Conservation (phyloP, 2,113 vertebrate genomes). For the Globicephala melas region DNA sequence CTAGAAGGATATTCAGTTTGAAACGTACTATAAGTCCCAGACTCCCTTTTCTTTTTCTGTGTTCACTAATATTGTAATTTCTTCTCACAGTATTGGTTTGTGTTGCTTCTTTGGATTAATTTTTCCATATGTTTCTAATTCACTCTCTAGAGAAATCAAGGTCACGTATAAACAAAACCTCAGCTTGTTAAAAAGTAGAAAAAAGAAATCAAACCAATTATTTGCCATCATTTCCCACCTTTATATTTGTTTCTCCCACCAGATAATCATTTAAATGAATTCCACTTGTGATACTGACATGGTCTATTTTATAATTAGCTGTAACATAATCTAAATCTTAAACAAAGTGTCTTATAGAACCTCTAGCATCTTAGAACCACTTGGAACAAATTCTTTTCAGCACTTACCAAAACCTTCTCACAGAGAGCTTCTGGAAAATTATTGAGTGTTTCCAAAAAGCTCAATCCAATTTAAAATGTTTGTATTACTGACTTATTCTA, state of each 20-base stretch:
- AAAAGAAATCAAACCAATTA: neutral
- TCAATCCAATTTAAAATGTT: neutral
- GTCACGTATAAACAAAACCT: conserved; percentile 41
- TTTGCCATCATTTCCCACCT: neutral
- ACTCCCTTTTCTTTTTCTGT: neutral
- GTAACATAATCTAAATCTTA: neutral
- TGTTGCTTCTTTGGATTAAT: conserved; percentile 27
- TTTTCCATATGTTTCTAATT: conserved; percentile 40
- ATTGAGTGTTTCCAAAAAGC: neutral
- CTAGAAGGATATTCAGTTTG: neutral
- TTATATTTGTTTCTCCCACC: neutral
- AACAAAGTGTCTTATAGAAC: neutral
- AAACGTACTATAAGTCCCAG: neutral
- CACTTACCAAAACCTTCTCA: neutral
- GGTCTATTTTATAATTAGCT: neutral
- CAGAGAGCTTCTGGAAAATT: neutral
- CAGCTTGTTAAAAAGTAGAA: neutral
- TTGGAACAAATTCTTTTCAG: neutral
- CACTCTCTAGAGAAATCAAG: conserved; percentile 33
- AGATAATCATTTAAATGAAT: conserved; percentile 1
- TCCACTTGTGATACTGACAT: neutral
- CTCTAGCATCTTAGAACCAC: neutral
- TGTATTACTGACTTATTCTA: neutral
- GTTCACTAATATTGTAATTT: neutral
- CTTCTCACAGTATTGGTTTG: neutral